These are phyloP conservation scores for Galagoides demidoff DNA, from an alignment of 2,797 vertebrate species.

Conservation along the genomic window DNA sequence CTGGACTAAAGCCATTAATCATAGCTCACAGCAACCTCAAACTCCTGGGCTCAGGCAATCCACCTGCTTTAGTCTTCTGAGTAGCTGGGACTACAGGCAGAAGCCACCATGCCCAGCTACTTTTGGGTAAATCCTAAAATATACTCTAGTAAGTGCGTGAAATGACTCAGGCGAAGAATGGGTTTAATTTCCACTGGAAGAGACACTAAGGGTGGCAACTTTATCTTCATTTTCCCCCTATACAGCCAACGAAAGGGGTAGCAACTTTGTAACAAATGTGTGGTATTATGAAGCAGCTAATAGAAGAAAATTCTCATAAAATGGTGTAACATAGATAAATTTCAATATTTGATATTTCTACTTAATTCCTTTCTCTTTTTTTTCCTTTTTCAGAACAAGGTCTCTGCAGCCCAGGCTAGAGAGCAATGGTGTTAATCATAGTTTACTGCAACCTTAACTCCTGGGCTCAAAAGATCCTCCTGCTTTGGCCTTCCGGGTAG, in stretches of 20 bases:
- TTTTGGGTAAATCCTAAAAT: neutral
- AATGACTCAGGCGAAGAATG: neutral
- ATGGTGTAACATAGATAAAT: neutral
- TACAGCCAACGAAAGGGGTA: neutral
- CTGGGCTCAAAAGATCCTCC: too few relatives aligned
- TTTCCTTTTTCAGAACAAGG: neutral
- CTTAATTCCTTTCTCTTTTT: neutral
- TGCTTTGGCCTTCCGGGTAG: too few relatives aligned
- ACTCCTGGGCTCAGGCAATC: neutral
- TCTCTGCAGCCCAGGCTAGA: neutral
- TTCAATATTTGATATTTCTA: neutral
- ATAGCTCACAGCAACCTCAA: neutral
- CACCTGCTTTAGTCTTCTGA: neutral
- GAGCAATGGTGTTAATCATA: neutral
- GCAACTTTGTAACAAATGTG: neutral
- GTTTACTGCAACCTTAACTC: neutral
- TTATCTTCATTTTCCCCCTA: neutral
- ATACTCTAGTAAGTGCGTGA: neutral
- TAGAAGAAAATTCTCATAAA: neutral
- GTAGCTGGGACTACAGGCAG: neutral
- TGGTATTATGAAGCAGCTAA: neutral
- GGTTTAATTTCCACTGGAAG: neutral
- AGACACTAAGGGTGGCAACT: neutral
- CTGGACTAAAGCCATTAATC: neutral
- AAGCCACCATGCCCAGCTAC: neutral